These are phyloP conservation scores for Platycheirus albimanus DNA, from an alignment of 2,888 invertebrate genomes.

Conservation along the genomic window DNA sequence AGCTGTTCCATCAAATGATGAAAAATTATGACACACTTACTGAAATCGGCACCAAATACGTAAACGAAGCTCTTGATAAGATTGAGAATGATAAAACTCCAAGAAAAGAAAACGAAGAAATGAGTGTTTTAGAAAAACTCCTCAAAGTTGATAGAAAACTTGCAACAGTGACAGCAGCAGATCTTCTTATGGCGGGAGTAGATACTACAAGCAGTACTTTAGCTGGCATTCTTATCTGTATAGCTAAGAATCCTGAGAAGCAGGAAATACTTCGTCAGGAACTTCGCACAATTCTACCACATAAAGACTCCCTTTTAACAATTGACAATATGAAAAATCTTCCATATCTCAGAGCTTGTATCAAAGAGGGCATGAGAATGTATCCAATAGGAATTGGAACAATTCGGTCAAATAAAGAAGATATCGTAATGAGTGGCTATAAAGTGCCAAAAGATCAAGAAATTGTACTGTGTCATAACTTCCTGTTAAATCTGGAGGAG, in stretches of 20 bases:
- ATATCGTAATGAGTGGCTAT: slow-evolving; percentile 86
- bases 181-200: slow-evolving; percentile 87
- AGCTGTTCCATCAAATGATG: slow-evolving; percentile 73
- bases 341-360: slow-evolving; percentile 86
- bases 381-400: slow-evolving; percentile 85
- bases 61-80: slow-evolving; percentile 78
- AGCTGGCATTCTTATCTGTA: slow-evolving; percentile 84
- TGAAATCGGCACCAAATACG: slow-evolving; percentile 78
- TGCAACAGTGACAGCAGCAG: slow-evolving; percentile 86
- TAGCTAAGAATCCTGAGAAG: slow-evolving; percentile 86
- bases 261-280: slow-evolving; percentile 87
- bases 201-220: slow-evolving; percentile 85
- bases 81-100: slow-evolving; percentile 68
- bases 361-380: slow-evolving; percentile 87
- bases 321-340: slow-evolving; percentile 81
- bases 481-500: slow-evolving; percentile 86
- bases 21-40: slow-evolving; percentile 75
- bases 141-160: slow-evolving; percentile 85
- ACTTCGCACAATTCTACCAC: slow-evolving; percentile 81
- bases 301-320: slow-evolving; percentile 80
- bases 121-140: slow-evolving; percentile 85
- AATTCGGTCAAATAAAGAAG: slow-evolving; percentile 83
- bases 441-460: slow-evolving; percentile 87
- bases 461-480: slow-evolving; percentile 86
- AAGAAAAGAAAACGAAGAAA: slow-evolving; percentile 82